Base-by-base conservation (phyloP, 2,797 vertebrate genomes). In the Petrocephalus sullivani region DNA sequence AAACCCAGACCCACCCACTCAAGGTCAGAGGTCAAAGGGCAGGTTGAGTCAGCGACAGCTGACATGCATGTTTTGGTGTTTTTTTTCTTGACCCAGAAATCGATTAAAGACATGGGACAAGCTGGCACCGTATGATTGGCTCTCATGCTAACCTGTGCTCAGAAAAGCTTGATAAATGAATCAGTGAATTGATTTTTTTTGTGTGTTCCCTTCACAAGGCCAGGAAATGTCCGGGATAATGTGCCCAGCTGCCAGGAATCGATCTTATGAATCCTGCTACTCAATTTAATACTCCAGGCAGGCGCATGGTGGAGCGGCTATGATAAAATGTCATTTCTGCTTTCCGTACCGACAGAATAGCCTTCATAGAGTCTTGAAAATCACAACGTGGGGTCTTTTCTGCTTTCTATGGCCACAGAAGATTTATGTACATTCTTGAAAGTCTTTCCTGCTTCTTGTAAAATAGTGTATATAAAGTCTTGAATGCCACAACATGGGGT, bases 191-290 rank as follows among this genome's bases (percentile, higher is more conserved):
- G 90, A 91, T 88, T 91, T 90, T 90, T 88, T 64, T 88, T 46
- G 5, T 75, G 12, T 41, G 33, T 46, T 81, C 19, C 19, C 4
- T 84, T 33, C 12, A 90, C 85, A 87, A 89, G 90, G 87, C 82
- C 89, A 90, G 88, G 85, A 91, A 88, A 86, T 88, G 61, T 91
- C 90, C 84, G 87, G 88, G 89, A 90, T 90, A 88, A 92, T 92
- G 91, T 90, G 84, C 89, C 88, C 75, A 87, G 84, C 85, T 92
- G 85, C 88, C 83, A 89, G 87, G 88, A 90, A 88, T 87, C 67
- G 88, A 91, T 90, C 89, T 91, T 88, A 56, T 78, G 88, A 89
- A 90, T 90, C 88, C 89, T 88, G 61, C 82, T 81, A 89, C 86
- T 87, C 86, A 91, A 88, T 90, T 89, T 90, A 88, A 88, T 86